These are phyloP conservation scores for Galeruca laticollis DNA, from an alignment of 2,888 invertebrate species.

Conservation along the genomic window DNA sequence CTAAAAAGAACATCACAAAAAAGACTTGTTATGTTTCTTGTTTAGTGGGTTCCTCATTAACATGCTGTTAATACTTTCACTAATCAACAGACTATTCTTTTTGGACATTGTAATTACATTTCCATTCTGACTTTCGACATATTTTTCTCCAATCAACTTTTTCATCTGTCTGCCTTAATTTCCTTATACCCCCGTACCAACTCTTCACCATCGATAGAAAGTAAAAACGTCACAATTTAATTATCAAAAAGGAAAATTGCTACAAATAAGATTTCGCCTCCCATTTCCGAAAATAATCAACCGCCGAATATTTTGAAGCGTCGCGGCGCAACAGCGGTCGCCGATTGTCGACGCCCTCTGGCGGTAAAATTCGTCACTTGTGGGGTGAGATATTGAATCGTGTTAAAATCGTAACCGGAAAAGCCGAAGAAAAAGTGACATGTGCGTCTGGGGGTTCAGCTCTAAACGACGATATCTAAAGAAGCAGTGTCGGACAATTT, in stretches of 20 bases:
- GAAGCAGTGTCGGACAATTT: constrained; percentile 6
- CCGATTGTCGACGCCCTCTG: constrained; percentile 53
- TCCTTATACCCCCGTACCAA: constrained; percentile 5
- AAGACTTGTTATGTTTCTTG: too few species aligned
- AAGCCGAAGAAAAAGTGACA: constrained; percentile 35
- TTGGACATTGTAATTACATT: constrained; percentile 8
- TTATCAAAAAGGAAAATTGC: constrained; percentile 51
- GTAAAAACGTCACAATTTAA: constrained; percentile 36
- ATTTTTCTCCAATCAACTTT: constrained; percentile 23
- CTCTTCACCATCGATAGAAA: constrained; percentile 20
- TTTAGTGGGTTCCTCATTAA: too few species aligned
- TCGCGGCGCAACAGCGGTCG: constrained; percentile 42
- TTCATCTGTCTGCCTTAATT: constrained; percentile 3
- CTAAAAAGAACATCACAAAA: too few species aligned
- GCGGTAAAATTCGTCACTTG: constrained; percentile 39
- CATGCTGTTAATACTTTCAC: too few species aligned
- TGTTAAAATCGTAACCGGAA: constrained; percentile 44
- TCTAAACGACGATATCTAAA: constrained; percentile 8
- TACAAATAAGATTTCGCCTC: constrained; percentile 57
- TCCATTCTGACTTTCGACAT: constrained; percentile 7
- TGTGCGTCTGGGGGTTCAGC: constrained; percentile 18
- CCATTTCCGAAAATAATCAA: constrained; percentile 56
- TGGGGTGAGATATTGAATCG: constrained; percentile 42
- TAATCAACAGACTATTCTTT: too few species aligned
- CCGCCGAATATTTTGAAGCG: constrained; percentile 53